Evolutionary conservation across 53 echinoderm and acorn worm species (phyloP).

Genomic region (Stichopus horrens): DNA sequence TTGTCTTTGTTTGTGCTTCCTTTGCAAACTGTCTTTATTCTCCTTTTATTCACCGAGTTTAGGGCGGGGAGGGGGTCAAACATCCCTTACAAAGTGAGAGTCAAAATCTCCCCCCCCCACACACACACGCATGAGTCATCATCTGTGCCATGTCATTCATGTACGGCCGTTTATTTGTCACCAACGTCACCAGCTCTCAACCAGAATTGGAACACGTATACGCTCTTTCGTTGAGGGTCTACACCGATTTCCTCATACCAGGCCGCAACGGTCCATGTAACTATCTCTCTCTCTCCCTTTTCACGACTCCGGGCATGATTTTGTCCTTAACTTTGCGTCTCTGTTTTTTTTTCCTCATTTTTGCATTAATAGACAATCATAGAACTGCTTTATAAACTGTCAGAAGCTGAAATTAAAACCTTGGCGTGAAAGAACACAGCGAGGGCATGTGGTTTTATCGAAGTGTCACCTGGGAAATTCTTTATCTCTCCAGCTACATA

Average conservation of each 20-base stretch:
- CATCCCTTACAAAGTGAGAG: no score
- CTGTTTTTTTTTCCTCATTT: not conserved
- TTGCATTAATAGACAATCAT: conserved; percentile 41
- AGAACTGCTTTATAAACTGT: conserved; percentile 35
- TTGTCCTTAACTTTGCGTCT: no score
- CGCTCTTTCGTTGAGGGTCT: not conserved
- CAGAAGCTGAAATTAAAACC: conserved; percentile 37
- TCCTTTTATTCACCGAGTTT: no score
- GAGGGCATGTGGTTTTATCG: conserved; percentile 29
- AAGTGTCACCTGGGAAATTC: conserved; percentile 36
- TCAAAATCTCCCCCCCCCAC: no score
- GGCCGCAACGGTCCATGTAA: not conserved
- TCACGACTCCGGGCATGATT: no score
- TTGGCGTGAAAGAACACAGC: conserved; percentile 31
- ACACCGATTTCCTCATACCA: not conserved
- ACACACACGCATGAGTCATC: no score
- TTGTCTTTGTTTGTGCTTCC: no score
- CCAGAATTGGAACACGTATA: not conserved
- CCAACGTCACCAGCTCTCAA: not conserved
- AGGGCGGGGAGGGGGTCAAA: no score
- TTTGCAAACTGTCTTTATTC: no score
- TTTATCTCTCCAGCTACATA: conserved; percentile 15
- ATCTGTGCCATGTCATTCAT: no score
- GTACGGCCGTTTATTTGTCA: not conserved
- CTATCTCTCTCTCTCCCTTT: not conserved